phyloP scores from a whole-genome alignment of 2,888 invertebrate genomes.

The Galerucella nymphaeae region DNA sequence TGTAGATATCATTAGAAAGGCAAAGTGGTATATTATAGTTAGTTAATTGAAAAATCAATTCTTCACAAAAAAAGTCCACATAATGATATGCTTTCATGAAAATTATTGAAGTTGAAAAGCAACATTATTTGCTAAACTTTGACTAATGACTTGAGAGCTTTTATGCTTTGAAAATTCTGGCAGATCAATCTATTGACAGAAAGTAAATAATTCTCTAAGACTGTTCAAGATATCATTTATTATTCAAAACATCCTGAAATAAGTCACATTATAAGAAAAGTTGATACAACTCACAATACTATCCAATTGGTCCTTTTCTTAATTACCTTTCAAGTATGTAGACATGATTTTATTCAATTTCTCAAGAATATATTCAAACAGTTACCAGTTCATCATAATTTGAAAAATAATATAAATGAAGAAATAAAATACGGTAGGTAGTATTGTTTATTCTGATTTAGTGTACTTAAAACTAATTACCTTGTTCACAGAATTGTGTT shows the following conservation, averaged over 20 bases:
- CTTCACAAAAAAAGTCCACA: not conserved
- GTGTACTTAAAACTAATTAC: conserved; percentile 21
- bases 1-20: not conserved
- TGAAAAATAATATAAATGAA: too few species aligned
- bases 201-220: too few species aligned
- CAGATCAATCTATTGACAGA: too few species aligned
- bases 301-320: too few species aligned
- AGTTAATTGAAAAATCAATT: not conserved
- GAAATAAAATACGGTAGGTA: not conserved
- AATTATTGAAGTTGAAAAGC: not conserved
- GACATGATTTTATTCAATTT: too few species aligned
- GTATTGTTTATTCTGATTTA: conserved; percentile 5
- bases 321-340: too few species aligned
- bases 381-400: too few species aligned
- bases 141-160: not conserved
- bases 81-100: not conserved
- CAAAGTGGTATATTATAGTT: not conserved
- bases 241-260: too few species aligned
- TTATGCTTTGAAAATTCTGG: not conserved
- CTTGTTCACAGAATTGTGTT: conserved; percentile 24
- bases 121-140: not conserved
- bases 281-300: too few species aligned
- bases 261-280: too few species aligned
- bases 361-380: too few species aligned
- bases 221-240: too few species aligned